phyloP scores from a whole-genome alignment of 2,888 invertebrate genomes.

The Pomacea canaliculata region DNA sequence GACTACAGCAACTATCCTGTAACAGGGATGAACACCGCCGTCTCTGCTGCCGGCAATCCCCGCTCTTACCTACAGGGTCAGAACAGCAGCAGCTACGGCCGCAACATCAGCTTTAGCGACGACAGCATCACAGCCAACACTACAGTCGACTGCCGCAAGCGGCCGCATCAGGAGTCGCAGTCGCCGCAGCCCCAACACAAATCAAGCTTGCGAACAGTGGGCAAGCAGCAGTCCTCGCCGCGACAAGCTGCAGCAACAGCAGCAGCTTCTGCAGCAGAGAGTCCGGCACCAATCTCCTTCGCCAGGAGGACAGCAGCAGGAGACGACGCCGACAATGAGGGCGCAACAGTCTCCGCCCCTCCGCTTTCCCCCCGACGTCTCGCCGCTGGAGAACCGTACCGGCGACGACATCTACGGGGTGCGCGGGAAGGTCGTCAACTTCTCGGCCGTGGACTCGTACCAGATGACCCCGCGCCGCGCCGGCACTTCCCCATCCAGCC shows the following conservation, averaged over 20 bases:
- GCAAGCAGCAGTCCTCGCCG: neutral
- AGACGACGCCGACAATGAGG: neutral
- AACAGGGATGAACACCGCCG: neutral
- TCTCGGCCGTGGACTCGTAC: slow-evolving; percentile 23
- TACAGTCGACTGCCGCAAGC: slow-evolving; percentile 39
- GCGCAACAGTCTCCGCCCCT: slow-evolving; percentile 2
- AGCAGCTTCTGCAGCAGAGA: neutral
- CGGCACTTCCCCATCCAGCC: neutral
- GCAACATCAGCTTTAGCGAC: slow-evolving; percentile 62
- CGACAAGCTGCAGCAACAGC: slow-evolving; percentile 9
- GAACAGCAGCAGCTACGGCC: slow-evolving; percentile 24
- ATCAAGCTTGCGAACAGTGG: neutral
- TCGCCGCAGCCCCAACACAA: slow-evolving; percentile 1
- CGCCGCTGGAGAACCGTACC: slow-evolving; percentile 20
- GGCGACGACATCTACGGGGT: slow-evolving; percentile 23
- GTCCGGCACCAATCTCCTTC: neutral
- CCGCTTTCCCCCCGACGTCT: slow-evolving; percentile 16
- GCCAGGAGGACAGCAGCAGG: neutral
- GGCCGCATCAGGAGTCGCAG: slow-evolving; percentile 9
- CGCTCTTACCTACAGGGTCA: slow-evolving; percentile 20
- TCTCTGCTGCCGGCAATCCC: slow-evolving; percentile 5
- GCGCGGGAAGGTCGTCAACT: slow-evolving; percentile 24
- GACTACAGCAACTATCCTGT: neutral
- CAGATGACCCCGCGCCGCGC: slow-evolving; percentile 13
- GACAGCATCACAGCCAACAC: slow-evolving; percentile 58